These are phyloP conservation scores for Oryzias dopingdopingensis DNA, from an alignment of 2,797 vertebrate genomes.

Conservation along the genomic window DNA sequence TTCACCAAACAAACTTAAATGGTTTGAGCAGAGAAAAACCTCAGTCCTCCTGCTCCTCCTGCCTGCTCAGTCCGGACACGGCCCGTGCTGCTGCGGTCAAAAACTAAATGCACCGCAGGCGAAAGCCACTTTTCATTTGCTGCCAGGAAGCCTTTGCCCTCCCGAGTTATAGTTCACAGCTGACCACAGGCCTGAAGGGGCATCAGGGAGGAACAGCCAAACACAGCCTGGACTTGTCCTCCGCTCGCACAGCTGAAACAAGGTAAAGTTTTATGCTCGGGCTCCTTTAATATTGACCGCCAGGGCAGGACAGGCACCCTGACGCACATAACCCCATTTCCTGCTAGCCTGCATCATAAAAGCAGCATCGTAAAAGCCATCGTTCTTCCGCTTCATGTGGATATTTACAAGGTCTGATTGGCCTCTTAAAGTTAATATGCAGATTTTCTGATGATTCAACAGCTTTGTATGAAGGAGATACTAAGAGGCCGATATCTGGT, in stretches of 20 bases:
- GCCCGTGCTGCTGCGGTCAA: conserved; percentile 59
- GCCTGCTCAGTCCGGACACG: conserved; percentile 24
- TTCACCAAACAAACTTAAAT: too few relatives aligned
- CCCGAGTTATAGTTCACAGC: conserved; percentile 70
- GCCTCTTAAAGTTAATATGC: conserved; percentile 24
- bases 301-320: conserved; percentile 35
- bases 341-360: conserved; percentile 57
- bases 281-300: conserved; percentile 61
- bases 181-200: conserved; percentile 66
- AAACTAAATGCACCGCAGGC: conserved; percentile 56
- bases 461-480: conserved; percentile 20
- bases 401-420: conserved; percentile 18
- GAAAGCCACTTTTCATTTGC: conserved; percentile 62
- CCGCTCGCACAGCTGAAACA: conserved; percentile 68
- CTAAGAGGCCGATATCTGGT: conserved; percentile 15
- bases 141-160: conserved; percentile 61
- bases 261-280: conserved; percentile 62
- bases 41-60: conserved; percentile 9
- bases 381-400: conserved; percentile 18
- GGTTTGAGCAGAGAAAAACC: too few relatives aligned
- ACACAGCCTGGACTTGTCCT: conserved; percentile 72
- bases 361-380: conserved; percentile 42
- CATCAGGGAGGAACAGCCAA: conserved; percentile 58
- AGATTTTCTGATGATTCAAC: conserved; percentile 35
- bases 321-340: conserved; percentile 55